Conservation (phyloP, 2,888 invertebrate species). For the Bellardia bayeri region DNA sequence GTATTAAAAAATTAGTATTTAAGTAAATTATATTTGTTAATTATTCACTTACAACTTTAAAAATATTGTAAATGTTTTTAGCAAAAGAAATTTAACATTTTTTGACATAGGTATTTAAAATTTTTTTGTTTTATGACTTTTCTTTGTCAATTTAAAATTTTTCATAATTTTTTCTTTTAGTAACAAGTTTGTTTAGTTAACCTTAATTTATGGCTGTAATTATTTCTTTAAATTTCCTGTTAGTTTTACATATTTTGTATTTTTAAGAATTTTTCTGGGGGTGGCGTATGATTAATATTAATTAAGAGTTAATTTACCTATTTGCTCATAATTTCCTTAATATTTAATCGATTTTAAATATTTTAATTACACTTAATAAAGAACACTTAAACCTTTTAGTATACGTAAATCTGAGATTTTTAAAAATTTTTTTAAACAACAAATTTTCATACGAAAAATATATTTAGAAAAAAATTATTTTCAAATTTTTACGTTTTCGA, state of each 20-base stretch:
- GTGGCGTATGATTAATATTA: constrained; percentile 45
- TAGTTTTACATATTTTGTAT: neutral
- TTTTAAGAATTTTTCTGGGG: neutral
- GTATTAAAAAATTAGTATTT: too few species aligned
- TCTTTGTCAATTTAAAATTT: too few species aligned
- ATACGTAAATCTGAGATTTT: neutral
- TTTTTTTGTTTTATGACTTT: too few species aligned
- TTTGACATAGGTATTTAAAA: too few species aligned
- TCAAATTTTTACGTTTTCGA: neutral
- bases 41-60: too few species aligned
- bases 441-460: neutral
- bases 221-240: neutral
- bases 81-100: too few species aligned
- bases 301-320: constrained; percentile 6
- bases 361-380: neutral
- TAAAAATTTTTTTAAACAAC: neutral
- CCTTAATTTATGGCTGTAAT: neutral
- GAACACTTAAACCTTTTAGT: neutral
- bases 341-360: neutral
- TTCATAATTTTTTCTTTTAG: neutral
- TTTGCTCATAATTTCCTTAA: neutral
- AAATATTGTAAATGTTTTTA: too few species aligned
- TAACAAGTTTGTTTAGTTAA: neutral
- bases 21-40: too few species aligned
- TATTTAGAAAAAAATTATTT: neutral